Conservation (phyloP, 2,113 vertebrate species). For the Aptenodytes forsteri region DNA sequence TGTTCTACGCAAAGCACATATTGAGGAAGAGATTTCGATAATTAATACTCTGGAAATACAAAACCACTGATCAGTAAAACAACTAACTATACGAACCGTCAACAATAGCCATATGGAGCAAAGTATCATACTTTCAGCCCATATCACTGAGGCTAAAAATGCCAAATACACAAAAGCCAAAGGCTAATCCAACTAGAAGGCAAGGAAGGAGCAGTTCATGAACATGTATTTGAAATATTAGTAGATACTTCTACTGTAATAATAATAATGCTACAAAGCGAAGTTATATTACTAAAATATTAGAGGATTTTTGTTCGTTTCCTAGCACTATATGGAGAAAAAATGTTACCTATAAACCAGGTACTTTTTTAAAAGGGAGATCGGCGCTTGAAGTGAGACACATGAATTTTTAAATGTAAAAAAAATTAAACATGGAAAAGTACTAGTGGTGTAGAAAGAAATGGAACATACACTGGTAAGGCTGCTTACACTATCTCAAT, state of each 20-base stretch:
- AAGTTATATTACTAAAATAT: neutral
- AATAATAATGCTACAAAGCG: neutral
- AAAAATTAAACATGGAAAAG: neutral
- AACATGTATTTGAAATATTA: neutral
- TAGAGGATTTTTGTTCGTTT: neutral
- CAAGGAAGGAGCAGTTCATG: neutral
- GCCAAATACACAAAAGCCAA: neutral
- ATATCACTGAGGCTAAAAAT: neutral
- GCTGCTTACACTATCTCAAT: neutral
- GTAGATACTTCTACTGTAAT: neutral
- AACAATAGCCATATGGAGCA: neutral
- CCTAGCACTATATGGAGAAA: neutral
- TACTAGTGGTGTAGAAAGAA: neutral
- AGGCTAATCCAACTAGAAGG: neutral
- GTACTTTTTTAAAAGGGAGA: neutral
- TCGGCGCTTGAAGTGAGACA: accelerated
- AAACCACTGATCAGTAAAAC: neutral
- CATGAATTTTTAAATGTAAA: neutral
- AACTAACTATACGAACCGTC: neutral
- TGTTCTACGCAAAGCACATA: neutral
- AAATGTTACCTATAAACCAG: neutral
- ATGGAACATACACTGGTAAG: neutral
- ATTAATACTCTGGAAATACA: neutral
- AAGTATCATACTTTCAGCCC: neutral
- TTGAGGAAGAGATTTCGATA: neutral